Conservation (phyloP, 2,113 vertebrate genomes). For the Pterophyllum scalare region DNA sequence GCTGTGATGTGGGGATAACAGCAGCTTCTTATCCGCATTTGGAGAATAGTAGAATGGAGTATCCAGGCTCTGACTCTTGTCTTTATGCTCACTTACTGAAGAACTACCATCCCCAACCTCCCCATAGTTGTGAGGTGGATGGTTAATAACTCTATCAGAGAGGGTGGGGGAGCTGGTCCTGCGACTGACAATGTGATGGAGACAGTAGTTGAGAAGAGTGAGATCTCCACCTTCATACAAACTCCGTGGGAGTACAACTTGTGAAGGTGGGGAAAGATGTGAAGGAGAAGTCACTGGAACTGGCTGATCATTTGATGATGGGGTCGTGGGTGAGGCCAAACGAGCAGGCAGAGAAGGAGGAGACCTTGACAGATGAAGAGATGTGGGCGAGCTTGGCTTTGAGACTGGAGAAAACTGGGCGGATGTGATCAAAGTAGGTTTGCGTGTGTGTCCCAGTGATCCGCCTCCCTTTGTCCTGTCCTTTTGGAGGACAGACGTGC, state of each 20-base stretch:
- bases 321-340: conserved; percentile 1
- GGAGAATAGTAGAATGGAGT: conserved; percentile 10
- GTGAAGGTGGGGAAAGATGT: conserved; percentile 11
- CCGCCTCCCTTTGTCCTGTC: conserved; percentile 35
- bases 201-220: conserved; percentile 68
- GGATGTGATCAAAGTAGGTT: not conserved
- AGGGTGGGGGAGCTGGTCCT: conserved; percentile 67
- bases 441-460: conserved; percentile 33
- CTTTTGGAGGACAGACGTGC: conserved; percentile 37
- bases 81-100: conserved; percentile 5
- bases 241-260: conserved; percentile 5
- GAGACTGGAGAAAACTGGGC: conserved; percentile 8
- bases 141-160: conserved; percentile 20
- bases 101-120: not conserved
- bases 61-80: conserved; percentile 42
- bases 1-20: conserved; percentile 22
- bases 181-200: conserved; percentile 70
- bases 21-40: conserved; percentile 33
- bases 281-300: not conserved
- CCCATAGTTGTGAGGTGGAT: not conserved
- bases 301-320: conserved; percentile 6
- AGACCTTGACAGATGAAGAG: conserved; percentile 15
- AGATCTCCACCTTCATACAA: conserved; percentile 65
- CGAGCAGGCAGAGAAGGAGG: not conserved
- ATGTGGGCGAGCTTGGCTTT: conserved; percentile 20